Evolutionary conservation across 1,140 invertebrate genomes (phyloP).

Genomic region (Hylyphantes graminicola): DNA sequence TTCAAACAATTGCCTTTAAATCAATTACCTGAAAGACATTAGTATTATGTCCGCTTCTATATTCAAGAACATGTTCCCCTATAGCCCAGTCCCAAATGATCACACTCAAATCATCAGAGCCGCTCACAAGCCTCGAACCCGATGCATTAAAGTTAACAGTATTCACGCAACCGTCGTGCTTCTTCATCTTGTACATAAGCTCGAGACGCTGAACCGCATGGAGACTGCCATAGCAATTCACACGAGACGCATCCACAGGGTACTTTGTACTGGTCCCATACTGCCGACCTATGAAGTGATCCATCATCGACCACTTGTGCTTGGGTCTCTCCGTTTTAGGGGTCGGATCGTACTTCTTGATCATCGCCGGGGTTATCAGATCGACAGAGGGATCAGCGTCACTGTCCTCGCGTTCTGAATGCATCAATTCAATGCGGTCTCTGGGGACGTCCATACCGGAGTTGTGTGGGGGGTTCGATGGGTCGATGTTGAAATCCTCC

Average conservation of each 20-base stretch:
- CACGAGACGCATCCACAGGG: slow-evolving; percentile 74
- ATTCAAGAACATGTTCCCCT: slow-evolving; percentile 75
- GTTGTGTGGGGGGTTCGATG: too few species aligned
- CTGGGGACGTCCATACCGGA: too few species aligned
- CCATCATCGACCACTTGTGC: slow-evolving; percentile 75
- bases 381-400: slow-evolving; percentile 51
- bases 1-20: neutral
- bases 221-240: slow-evolving; percentile 82
- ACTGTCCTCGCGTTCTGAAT: slow-evolving; percentile 53
- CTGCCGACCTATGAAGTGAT: slow-evolving; percentile 72
- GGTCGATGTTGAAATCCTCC: too few species aligned
- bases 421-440: too few species aligned
- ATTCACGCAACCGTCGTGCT: slow-evolving; percentile 92
- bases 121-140: slow-evolving; percentile 83
- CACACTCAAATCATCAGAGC: slow-evolving; percentile 88
- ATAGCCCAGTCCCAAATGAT: slow-evolving; percentile 91
- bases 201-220: slow-evolving; percentile 85
- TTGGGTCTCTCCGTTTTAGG: slow-evolving; percentile 74
- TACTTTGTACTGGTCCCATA: slow-evolving; percentile 70
- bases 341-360: slow-evolving; percentile 66
- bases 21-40: slow-evolving; percentile 89
- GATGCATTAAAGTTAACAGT: slow-evolving; percentile 87
- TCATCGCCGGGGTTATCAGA: slow-evolving; percentile 39
- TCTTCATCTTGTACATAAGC: slow-evolving; percentile 80
- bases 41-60: slow-evolving; percentile 82